Base-by-base conservation (phyloP, 1,140 invertebrate species). In the Cotesia vestalis region DNA sequence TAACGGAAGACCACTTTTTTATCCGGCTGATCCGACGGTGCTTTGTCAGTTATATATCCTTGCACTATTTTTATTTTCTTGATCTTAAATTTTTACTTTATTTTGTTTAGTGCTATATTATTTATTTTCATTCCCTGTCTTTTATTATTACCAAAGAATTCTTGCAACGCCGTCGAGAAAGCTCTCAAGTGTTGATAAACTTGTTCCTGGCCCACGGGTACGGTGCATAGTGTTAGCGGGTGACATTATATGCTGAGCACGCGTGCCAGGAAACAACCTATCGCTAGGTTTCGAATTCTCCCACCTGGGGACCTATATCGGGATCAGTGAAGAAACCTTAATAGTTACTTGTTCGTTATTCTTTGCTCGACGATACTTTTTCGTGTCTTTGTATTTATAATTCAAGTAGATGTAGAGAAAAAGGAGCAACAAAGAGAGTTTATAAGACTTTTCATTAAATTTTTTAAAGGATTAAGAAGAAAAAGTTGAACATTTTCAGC, bases 11-110 rank as follows among this genome's bases (percentile, higher is more conserved):
- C 75, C 73, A 70, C 73, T 75, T 78, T 79, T 76, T 72, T 75
- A 74, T 69, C 66, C 63, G 73, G 69, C 77, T 80, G 78, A 79
- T 82, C 77, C 77, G 61, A 73, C 61, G 70, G 20, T 68, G 67
- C 69, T 69, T 62, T 55, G 36, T 51, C 27, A 61, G 66, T 62
- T 73, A 72, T 62, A 70, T 75, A 71, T 57, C 11, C 2, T 4
- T 14, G 20, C 38, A 8, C 2, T 11, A 17, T 34, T 5, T 27
- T 38, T 14, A 27, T 27, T 59, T 63, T 75, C 66, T 57, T 68
- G 67, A 57, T 70, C 66, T 52, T 52, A 57, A 46, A 35, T 73
- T 73, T 61, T 59, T 55, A 36, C 64, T 52, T 46, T 46, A 55
- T 40, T 69, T 52, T 11, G 5, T 62, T 36, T 27, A 3, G 27